phyloP scores from a whole-genome alignment of 2,113 vertebrate species.

The Colaptes auratus region DNA sequence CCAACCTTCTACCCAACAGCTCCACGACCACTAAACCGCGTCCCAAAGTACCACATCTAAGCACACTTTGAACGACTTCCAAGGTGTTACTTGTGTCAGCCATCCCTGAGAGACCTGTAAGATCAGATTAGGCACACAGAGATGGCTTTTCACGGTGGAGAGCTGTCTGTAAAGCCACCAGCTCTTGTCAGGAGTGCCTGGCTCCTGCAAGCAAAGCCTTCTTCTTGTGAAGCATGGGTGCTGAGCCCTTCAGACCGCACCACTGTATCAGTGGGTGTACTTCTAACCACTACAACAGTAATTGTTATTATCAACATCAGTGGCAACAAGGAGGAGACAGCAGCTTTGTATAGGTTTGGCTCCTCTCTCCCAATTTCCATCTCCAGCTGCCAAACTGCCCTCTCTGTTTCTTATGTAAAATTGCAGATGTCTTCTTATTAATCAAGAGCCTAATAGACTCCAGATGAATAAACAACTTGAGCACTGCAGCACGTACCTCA shows the following conservation, averaged over 20 bases:
- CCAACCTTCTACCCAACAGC: no score
- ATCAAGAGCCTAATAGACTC: conserved; percentile 95
- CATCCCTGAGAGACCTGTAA: not conserved
- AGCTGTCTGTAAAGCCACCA: not conserved
- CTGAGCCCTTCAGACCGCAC: not conserved
- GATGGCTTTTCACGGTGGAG: not conserved
- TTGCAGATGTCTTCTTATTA: conserved; percentile 91
- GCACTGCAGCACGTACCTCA: conserved; percentile 73
- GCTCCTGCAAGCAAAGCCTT: not conserved
- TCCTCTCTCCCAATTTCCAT: conserved; percentile 75
- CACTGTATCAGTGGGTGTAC: not conserved
- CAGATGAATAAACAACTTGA: conserved; percentile 97
- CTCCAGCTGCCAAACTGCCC: conserved; percentile 77
- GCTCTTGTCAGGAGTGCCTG: not conserved
- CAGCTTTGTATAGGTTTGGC: conserved; percentile 67
- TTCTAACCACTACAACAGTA: conserved; percentile 53
- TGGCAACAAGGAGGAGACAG: conserved; percentile 44
- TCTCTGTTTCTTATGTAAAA: conserved; percentile 82
- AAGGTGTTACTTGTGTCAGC: not conserved
- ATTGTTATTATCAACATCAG: conserved; percentile 71
- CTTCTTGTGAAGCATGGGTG: not conserved
- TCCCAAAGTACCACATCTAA: no score
- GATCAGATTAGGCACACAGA: not conserved
- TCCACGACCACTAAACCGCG: no score
- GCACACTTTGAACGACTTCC: fast-evolving